Conservation (phyloP, 2,888 invertebrate genomes). For the Cerceris ruficornis region DNA sequence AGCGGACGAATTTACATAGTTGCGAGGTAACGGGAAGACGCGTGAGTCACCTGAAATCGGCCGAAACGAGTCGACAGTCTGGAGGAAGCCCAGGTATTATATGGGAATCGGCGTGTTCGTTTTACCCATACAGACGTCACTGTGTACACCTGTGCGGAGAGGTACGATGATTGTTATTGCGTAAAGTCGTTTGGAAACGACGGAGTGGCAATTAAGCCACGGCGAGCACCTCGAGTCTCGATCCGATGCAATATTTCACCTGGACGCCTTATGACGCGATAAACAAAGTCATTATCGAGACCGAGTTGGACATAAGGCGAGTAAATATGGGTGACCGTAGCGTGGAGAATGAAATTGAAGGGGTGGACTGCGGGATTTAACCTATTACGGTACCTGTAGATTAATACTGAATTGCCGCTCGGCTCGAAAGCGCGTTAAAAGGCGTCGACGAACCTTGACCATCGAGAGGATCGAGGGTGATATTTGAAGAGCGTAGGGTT, state of each 20-base stretch:
- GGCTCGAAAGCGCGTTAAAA: too few species aligned
- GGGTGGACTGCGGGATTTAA: constrained; percentile 68
- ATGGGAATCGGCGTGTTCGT: constrained; percentile 27
- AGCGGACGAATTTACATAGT: constrained; percentile 44
- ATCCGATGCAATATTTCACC: constrained; percentile 73
- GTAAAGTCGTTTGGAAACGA: constrained; percentile 65
- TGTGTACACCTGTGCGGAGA: constrained; percentile 24
- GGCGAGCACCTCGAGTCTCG: constrained; percentile 34
- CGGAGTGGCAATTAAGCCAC: constrained; percentile 58
- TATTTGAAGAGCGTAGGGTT: too few species aligned
- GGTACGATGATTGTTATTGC: constrained; percentile 66
- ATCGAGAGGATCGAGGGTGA: neutral
- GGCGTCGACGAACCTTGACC: neutral
- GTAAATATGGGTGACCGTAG: neutral
- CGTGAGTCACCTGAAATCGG: constrained; percentile 74
- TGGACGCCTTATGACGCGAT: constrained; percentile 73
- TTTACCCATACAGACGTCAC: too few species aligned
- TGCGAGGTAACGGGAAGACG: constrained; percentile 72
- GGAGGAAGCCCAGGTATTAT: constrained; percentile 40
- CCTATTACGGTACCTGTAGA: constrained; percentile 16
- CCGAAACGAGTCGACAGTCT: constrained; percentile 51
- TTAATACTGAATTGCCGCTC: too few species aligned
- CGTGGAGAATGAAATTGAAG: constrained; percentile 66
- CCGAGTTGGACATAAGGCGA: constrained; percentile 65
- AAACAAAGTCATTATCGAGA: constrained; percentile 78